phyloP scores from a whole-genome alignment of 2,797 vertebrate genomes.

The Jordanella pulchra region DNA sequence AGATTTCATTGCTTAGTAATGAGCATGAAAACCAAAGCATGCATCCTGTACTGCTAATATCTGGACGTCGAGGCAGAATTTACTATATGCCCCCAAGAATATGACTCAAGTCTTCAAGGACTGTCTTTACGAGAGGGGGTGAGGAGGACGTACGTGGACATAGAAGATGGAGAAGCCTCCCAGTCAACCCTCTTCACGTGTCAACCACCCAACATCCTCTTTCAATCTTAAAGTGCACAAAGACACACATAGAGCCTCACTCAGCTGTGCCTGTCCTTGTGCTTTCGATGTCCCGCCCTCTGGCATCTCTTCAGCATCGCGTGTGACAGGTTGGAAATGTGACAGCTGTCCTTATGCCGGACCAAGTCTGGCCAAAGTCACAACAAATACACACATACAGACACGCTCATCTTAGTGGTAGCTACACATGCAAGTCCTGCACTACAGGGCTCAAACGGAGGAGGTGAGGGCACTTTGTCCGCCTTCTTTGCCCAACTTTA shows the following conservation, averaged over 20 bases:
- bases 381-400: conserved; percentile 70
- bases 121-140: conserved; percentile 55
- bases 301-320: conserved; percentile 70
- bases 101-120: conserved; percentile 73
- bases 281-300: conserved; percentile 67
- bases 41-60: conserved; percentile 59
- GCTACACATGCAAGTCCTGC: conserved; percentile 55
- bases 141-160: conserved; percentile 41
- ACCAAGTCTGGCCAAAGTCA: conserved; percentile 78
- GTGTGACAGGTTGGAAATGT: conserved; percentile 80
- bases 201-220: conserved; percentile 54
- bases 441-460: conserved; percentile 69
- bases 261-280: conserved; percentile 69
- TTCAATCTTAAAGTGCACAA: conserved; percentile 50
- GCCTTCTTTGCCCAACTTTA: conserved; percentile 76
- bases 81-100: conserved; percentile 51
- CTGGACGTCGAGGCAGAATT: conserved; percentile 58
- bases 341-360: conserved; percentile 82
- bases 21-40: conserved; percentile 61
- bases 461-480: conserved; percentile 74
- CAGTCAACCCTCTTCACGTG: conserved; percentile 69
- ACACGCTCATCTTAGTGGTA: conserved; percentile 53
- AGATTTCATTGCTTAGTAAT: conserved; percentile 71
- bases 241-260: conserved; percentile 24
- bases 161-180: conserved; percentile 70